Percentiles rank a stretch among this genome's conserved stretches.
Evolutionary conservation across 2,797 vertebrate species (phyloP).

Genomic region (Menidia menidia): DNA sequence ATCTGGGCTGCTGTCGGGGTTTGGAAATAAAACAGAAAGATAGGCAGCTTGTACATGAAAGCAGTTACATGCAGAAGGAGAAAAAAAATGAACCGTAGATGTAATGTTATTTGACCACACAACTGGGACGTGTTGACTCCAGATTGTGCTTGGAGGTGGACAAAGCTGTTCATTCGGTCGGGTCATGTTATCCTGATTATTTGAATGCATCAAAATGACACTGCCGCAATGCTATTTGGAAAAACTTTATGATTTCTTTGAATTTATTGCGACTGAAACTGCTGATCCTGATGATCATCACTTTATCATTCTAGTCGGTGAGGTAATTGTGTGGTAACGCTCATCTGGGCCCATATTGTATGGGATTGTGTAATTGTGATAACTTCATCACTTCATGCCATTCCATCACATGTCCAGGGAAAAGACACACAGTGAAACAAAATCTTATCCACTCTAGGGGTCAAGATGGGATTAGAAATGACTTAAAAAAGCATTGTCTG

Average conservation of each 20-base stretch:
- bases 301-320: background rate
- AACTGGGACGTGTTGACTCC: too few relatives aligned
- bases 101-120: too few relatives aligned
- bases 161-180: background rate
- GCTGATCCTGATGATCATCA: background rate
- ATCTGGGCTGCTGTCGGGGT: conserved; percentile 1
- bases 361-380: background rate
- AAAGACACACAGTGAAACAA: too few relatives aligned
- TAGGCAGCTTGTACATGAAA: background rate
- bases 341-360: background rate
- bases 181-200: too few relatives aligned
- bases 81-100: too few relatives aligned
- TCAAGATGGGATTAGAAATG: too few relatives aligned
- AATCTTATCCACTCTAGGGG: too few relatives aligned
- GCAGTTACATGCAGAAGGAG: too few relatives aligned
- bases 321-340: background rate
- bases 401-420: too few relatives aligned
- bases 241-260: conserved; percentile 1
- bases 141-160: background rate
- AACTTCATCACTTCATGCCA: background rate
- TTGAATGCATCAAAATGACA: too few relatives aligned
- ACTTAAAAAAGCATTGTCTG: too few relatives aligned
- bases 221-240: too few relatives aligned
- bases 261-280: background rate
- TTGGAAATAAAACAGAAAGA: background rate